phyloP scores from a whole-genome alignment of 2,797 vertebrate genomes.

The Lagorchestes hirsutus region DNA sequence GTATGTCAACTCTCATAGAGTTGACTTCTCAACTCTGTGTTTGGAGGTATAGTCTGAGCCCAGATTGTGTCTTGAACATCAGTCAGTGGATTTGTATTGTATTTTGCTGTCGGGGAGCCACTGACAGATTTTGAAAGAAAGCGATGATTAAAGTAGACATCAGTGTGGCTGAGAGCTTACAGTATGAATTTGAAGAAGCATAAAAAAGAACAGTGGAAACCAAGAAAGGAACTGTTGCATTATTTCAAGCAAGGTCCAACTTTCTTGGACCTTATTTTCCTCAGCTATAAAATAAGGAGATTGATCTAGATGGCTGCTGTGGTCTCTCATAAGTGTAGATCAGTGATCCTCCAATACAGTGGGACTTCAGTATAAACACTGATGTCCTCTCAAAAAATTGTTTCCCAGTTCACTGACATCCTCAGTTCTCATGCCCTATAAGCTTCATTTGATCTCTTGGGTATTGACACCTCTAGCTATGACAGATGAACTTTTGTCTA shows the following conservation, averaged over 20 bases:
- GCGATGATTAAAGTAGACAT: neutral
- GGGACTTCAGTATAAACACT: neutral
- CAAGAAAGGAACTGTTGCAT: neutral
- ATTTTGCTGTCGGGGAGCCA: neutral
- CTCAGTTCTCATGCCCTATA: neutral
- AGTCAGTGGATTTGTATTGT: neutral
- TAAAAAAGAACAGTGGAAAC: neutral
- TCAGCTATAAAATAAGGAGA: neutral
- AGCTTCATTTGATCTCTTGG: neutral
- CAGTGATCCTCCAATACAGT: neutral
- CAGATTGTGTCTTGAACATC: neutral
- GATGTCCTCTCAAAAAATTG: neutral
- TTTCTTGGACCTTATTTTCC: neutral
- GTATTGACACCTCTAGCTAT: neutral
- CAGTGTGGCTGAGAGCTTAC: neutral
- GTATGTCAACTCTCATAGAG: neutral
- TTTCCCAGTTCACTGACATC: neutral
- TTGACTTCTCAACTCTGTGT: neutral
- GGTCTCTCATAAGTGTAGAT: neutral
- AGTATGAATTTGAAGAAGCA: neutral
- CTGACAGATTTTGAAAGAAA: neutral
- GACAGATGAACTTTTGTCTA: neutral
- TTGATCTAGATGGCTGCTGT: neutral
- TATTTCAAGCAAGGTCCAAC: neutral
- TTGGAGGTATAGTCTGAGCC: too few species aligned